phyloP scores from a whole-genome alignment of 2,888 invertebrate species.

The Campoplex nolae region DNA sequence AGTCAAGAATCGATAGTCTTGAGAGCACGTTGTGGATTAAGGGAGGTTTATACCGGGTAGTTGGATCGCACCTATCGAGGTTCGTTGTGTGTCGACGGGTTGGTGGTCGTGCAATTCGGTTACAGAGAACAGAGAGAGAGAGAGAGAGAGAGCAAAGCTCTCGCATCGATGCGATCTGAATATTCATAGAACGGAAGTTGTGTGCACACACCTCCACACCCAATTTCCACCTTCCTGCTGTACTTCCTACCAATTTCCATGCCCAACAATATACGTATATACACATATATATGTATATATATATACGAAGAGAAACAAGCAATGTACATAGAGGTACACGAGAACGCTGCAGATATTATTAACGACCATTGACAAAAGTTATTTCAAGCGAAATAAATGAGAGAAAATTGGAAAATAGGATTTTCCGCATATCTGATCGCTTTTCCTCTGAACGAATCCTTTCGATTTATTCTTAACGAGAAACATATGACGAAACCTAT shows the following conservation, averaged over 20 bases:
- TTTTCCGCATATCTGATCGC: background rate
- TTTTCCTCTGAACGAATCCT: too few species aligned
- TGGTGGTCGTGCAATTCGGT: conserved; percentile 23
- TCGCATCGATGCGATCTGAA: conserved; percentile 71
- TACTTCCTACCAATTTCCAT: conserved; percentile 52
- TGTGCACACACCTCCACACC: conserved; percentile 42
- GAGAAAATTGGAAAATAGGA: background rate
- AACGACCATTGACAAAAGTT: background rate
- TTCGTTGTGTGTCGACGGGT: background rate
- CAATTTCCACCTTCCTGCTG: conserved; percentile 29
- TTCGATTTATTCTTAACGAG: background rate
- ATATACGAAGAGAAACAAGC: too few species aligned
- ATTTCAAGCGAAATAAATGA: background rate
- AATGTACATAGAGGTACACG: background rate
- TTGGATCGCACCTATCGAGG: background rate
- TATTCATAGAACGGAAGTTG: conserved; percentile 71
- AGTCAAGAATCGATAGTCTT: background rate
- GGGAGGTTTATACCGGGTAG: background rate
- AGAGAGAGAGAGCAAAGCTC: background rate
- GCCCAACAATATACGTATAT: background rate
- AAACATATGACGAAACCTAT: too few species aligned
- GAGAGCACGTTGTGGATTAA: background rate
- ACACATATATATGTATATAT: background rate
- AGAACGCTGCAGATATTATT: background rate
- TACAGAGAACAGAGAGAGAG: background rate